These are phyloP conservation scores for Fragum sueziense DNA, from an alignment of 2,888 invertebrate species.

Conservation along the genomic window DNA sequence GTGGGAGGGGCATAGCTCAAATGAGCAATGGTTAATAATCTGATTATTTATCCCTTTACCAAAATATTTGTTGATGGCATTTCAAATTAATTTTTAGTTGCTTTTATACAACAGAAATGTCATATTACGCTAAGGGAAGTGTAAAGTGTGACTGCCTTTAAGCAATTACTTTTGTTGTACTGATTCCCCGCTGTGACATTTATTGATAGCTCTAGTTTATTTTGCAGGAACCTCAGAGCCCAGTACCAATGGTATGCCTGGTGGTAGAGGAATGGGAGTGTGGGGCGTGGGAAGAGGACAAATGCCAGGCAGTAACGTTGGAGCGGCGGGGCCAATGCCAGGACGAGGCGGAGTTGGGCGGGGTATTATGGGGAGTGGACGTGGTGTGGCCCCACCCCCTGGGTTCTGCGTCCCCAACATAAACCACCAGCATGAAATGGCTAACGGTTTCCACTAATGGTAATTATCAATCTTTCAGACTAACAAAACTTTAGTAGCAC, in stretches of 20 bases:
- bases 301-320: conserved; percentile 1
- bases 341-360: conserved; percentile 24
- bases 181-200: too few species aligned
- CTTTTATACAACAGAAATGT: too few species aligned
- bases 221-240: too few species aligned
- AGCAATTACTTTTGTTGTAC: too few species aligned
- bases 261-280: conserved; percentile 23
- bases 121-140: too few species aligned
- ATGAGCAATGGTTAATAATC: background rate
- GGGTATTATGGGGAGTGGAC: background rate
- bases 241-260: background rate
- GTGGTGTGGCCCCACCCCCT: conserved; percentile 34
- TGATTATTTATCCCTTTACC: background rate
- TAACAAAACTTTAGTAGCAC: too few species aligned
- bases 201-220: too few species aligned
- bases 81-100: too few species aligned
- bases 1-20: conserved; percentile 27
- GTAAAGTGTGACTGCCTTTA: too few species aligned
- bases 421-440: conserved; percentile 6
- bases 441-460: conserved; percentile 15
- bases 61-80: background rate
- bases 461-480: background rate
- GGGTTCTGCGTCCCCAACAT: conserved; percentile 51
- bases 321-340: background rate
- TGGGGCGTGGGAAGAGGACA: conserved; percentile 4